phyloP scores from a whole-genome alignment of 2,888 invertebrate species.

The Rhingia rostrata region DNA sequence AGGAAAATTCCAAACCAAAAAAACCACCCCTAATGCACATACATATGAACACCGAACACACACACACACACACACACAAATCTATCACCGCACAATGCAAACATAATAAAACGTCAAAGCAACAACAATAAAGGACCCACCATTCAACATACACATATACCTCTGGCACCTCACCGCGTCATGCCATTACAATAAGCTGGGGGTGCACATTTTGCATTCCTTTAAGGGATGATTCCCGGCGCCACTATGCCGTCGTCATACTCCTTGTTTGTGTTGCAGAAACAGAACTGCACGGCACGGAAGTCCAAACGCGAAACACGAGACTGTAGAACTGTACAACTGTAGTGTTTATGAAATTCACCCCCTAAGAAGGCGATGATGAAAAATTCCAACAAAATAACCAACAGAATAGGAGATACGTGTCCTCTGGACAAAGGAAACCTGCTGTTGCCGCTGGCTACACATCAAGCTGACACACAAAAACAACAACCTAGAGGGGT shows the following conservation, averaged over 20 bases:
- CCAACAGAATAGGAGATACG: not conserved
- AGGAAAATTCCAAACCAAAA: conserved; percentile 13
- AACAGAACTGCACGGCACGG: conserved; percentile 30
- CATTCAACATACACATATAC: conserved; percentile 17
- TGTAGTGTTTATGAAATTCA: conserved; percentile 33
- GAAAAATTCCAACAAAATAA: conserved; percentile 11
- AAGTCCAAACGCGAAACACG: not conserved
- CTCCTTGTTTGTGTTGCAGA: conserved; percentile 49
- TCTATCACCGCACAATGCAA: conserved; percentile 25
- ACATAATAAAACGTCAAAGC: too few species aligned
- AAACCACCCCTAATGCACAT: conserved; percentile 40
- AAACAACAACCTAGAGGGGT: conserved; percentile 35
- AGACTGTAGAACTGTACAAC: not conserved
- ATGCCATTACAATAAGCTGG: not conserved
- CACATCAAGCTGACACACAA: conserved; percentile 2
- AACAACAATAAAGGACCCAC: not conserved
- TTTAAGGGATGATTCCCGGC: conserved; percentile 66
- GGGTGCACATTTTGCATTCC: conserved; percentile 68
- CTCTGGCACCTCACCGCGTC: conserved; percentile 6
- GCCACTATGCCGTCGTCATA: conserved; percentile 56
- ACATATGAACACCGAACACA: conserved; percentile 14
- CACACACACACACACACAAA: conserved; percentile 10
- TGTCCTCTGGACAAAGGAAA: conserved; percentile 48
- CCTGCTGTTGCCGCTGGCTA: conserved; percentile 48
- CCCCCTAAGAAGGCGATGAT: conserved; percentile 40